phyloP scores from a whole-genome alignment of 2,113 vertebrate genomes.

The Emydocephalus ijimae region DNA sequence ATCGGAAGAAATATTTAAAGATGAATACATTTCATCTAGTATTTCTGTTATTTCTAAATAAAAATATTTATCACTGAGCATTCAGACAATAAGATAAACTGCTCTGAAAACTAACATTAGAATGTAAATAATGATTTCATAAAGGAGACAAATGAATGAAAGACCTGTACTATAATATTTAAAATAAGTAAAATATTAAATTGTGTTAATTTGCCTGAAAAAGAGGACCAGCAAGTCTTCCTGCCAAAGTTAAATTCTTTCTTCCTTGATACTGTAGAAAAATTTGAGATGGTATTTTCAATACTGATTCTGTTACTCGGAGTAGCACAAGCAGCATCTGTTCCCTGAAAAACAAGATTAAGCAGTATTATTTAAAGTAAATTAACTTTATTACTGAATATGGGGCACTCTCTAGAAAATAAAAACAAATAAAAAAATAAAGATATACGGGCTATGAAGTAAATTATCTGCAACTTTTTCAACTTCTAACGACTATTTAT shows the following conservation, averaged over 20 bases:
- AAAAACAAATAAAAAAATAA: background rate
- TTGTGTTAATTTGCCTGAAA: slow-evolving; percentile 85
- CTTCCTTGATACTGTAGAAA: slow-evolving; percentile 87
- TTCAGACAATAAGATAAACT: background rate
- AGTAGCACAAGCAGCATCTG: slow-evolving; percentile 94
- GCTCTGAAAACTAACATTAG: background rate
- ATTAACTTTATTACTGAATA: background rate
- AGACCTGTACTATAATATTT: background rate
- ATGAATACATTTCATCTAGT: background rate
- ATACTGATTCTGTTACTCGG: slow-evolving; percentile 94
- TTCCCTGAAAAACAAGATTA: slow-evolving; percentile 79
- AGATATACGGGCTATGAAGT: background rate
- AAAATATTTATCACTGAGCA: background rate
- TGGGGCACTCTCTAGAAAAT: background rate
- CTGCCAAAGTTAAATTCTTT: slow-evolving; percentile 90
- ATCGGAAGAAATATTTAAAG: background rate
- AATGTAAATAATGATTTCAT: background rate
- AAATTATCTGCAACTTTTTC: background rate
- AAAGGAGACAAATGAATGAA: background rate
- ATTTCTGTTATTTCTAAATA: background rate
- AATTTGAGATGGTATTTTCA: slow-evolving; percentile 92
- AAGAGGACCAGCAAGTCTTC: slow-evolving; percentile 91
- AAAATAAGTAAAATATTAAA: slow-evolving; percentile 40
- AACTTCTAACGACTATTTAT: background rate
- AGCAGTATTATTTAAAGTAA: background rate